Evolutionary conservation across 2,888 invertebrate species (phyloP).

Genomic region (Cotesia congregata): DNA sequence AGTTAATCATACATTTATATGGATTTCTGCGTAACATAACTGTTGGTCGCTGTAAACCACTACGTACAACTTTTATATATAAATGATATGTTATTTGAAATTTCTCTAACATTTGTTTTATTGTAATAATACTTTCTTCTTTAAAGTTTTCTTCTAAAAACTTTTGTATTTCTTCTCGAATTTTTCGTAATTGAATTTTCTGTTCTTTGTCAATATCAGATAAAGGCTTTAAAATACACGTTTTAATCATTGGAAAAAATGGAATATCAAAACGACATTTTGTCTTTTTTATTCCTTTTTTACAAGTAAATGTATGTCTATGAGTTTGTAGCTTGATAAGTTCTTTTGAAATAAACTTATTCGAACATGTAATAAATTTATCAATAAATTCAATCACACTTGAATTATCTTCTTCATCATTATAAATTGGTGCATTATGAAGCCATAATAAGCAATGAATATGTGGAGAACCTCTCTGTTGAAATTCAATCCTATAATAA

Average conservation of each 20-base stretch:
- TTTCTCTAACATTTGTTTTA: constrained; percentile 35
- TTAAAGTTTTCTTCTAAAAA: constrained; percentile 14
- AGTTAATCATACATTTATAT: constrained; percentile 41
- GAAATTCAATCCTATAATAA: no score
- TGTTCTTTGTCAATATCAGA: no score
- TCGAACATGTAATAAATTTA: no score
- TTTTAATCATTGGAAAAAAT: no score
- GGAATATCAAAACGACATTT: not conserved
- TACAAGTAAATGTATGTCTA: constrained; percentile 46
- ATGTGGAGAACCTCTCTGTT: constrained; percentile 13
- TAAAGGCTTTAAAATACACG: no score
- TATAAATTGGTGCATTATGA: constrained; percentile 27
- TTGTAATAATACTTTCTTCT: constrained; percentile 19
- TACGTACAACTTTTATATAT: constrained; percentile 43
- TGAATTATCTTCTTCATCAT: constrained; percentile 40
- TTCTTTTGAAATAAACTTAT: no score
- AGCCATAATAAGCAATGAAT: constrained; percentile 19
- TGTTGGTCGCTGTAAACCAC: constrained; percentile 40
- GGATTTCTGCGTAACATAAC: constrained; percentile 47
- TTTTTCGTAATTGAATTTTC: no score
- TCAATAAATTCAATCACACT: constrained; percentile 45
- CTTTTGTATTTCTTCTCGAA: no score
- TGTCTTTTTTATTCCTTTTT: constrained; percentile 48
- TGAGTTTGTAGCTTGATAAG: no score
- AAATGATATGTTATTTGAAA: constrained; percentile 41